These are phyloP conservation scores for Himalopsyche tibetana DNA, from an alignment of 2,888 invertebrate species.

Conservation along the genomic window DNA sequence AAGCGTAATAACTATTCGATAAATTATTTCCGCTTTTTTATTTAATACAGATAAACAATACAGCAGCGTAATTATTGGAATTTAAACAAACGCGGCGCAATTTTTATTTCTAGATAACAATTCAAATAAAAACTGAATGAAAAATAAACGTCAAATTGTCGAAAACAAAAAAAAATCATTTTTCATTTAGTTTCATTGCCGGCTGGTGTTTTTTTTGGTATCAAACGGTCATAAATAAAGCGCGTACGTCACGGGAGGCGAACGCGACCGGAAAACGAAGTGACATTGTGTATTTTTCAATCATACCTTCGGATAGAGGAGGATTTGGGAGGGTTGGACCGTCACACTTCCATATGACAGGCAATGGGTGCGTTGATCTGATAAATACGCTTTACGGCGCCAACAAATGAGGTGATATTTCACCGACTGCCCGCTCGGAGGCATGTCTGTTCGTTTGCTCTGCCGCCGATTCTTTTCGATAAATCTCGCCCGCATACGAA, in stretches of 20 bases:
- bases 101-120: constrained; percentile 14
- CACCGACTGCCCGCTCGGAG: constrained; percentile 54
- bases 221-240: constrained; percentile 50
- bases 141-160: constrained; percentile 43
- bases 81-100: background rate
- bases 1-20: background rate
- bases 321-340: constrained; percentile 6
- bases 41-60: background rate
- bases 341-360: constrained; percentile 51
- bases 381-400: constrained; percentile 63
- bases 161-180: constrained; percentile 21
- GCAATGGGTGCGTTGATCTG: constrained; percentile 62
- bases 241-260: constrained; percentile 31
- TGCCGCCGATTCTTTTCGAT: constrained; percentile 32
- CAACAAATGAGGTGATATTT: constrained; percentile 64
- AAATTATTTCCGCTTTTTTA: constrained; percentile 8
- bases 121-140: constrained; percentile 6
- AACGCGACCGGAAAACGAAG: constrained; percentile 16
- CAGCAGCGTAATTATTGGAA: background rate
- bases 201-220: constrained; percentile 42
- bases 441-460: constrained; percentile 43
- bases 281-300: constrained; percentile 57
- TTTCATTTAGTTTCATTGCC: constrained; percentile 41
- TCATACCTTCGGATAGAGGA: constrained; percentile 49
- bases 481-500: constrained; percentile 12